These are phyloP conservation scores for Dasypus novemcinctus DNA, from an alignment of 2,113 vertebrate species.

Conservation along the genomic window DNA sequence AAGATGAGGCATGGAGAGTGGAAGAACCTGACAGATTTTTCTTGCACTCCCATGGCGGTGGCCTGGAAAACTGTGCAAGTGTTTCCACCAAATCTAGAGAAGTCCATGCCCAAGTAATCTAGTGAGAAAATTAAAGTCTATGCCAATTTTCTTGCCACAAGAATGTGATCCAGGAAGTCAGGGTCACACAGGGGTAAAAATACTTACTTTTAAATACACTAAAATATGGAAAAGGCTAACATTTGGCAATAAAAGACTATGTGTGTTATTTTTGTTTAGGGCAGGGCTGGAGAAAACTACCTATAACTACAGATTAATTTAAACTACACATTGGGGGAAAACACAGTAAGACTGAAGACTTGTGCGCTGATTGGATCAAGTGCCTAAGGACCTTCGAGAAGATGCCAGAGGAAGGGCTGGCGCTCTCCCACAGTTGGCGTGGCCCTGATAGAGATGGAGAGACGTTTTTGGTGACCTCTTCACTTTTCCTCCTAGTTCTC, in stretches of 20 bases:
- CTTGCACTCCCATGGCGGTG: rapidly evolving
- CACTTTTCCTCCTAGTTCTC: not conserved
- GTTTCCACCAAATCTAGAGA: not conserved
- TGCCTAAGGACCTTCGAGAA: too few relatives aligned
- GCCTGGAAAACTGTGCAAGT: not conserved
- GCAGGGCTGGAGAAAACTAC: not conserved
- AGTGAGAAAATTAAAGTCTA: not conserved
- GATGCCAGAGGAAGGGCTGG: rapidly evolving
- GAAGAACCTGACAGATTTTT: rapidly evolving
- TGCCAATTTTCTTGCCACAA: too few relatives aligned
- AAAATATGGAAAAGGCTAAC: not conserved
- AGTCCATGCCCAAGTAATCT: not conserved
- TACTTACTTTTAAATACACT: not conserved
- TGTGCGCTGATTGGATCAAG: rapidly evolving
- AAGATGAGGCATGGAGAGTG: rapidly evolving
- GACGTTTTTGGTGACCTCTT: not conserved
- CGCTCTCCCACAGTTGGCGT: too few relatives aligned
- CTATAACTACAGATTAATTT: not conserved
- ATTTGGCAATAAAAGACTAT: not conserved
- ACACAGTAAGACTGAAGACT: not conserved
- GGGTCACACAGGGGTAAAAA: not conserved
- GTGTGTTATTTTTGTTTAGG: not conserved
- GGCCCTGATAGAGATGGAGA: not conserved
- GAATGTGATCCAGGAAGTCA: not conserved
- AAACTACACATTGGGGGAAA: rapidly evolving